A percentile compares a stretch with the other conserved stretches of the same genome.
Conservation (phyloP, 2,888 invertebrate species). For the Zhuqinia jingwanae region DNA sequence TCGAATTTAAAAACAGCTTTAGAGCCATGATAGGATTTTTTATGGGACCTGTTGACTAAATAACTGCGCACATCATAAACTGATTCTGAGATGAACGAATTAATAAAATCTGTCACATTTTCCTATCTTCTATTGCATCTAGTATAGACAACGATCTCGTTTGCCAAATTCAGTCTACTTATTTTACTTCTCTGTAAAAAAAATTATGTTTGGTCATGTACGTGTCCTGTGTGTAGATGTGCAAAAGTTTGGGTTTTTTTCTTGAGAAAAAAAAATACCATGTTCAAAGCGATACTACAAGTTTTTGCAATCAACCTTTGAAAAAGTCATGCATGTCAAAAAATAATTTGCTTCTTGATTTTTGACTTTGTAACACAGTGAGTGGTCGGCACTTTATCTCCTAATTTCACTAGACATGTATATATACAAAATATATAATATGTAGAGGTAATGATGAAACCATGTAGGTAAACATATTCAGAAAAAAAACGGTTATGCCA, state of each 20-base stretch:
- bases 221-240: slow-evolving; percentile 18
- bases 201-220: neutral
- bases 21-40: neutral
- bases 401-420: slow-evolving; percentile 7
- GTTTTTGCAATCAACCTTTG: slow-evolving; percentile 46
- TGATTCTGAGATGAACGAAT: slow-evolving; percentile 21
- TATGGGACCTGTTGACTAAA: slow-evolving; percentile 1
- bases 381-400: slow-evolving; percentile 36
- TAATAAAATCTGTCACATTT: slow-evolving; percentile 33
- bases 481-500: neutral
- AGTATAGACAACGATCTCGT: slow-evolving; percentile 34
- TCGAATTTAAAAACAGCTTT: neutral
- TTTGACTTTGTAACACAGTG: slow-evolving; percentile 29
- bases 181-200: neutral
- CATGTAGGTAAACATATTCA: slow-evolving; percentile 8
- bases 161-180: slow-evolving; percentile 22
- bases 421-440: too few species aligned
- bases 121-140: slow-evolving; percentile 4
- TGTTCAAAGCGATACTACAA: slow-evolving; percentile 34
- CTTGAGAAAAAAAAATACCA: too few species aligned
- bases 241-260: slow-evolving; percentile 19
- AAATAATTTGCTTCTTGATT: slow-evolving; percentile 18
- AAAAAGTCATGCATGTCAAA: slow-evolving; percentile 27
- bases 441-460: too few species aligned
- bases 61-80: slow-evolving; percentile 16